Conservation (phyloP, 2,113 vertebrate genomes). For the Suricata suricatta region DNA sequence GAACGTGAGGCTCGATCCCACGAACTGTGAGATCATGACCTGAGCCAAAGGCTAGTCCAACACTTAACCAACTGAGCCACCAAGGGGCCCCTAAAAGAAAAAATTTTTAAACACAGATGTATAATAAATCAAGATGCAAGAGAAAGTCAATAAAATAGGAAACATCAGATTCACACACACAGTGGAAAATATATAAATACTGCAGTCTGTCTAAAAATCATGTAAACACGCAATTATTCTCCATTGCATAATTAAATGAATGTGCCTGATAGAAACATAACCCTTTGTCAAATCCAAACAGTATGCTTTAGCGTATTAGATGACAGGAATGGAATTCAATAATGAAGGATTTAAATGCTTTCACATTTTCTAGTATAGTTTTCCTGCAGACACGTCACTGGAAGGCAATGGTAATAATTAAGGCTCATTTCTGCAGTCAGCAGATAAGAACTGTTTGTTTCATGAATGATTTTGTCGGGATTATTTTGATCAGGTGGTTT, state of each 20-base stretch:
- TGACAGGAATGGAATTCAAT: neutral
- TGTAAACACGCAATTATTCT: neutral
- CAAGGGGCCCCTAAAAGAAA: no score
- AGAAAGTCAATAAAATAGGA: constrained; percentile 20
- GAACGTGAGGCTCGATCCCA: no score
- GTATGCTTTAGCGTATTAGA: neutral
- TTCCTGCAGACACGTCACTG: neutral
- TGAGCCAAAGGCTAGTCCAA: no score
- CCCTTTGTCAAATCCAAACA: constrained; percentile 4
- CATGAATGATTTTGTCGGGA: neutral
- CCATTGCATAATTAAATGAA: neutral
- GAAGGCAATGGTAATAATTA: neutral
- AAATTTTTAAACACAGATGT: constrained; percentile 12
- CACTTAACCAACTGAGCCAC: no score
- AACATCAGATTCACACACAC: neutral
- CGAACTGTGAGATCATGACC: no score
- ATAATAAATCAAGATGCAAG: constrained; percentile 66
- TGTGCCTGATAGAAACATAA: neutral
- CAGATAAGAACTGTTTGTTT: neutral
- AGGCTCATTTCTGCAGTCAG: neutral
- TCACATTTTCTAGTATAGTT: neutral
- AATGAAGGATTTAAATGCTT: neutral
- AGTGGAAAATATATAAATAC: constrained; percentile 1
- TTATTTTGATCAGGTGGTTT: neutral
- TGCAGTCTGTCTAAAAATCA: neutral